A percentile compares a stretch with the other conserved stretches of the same genome.
Conservation (phyloP, 2,113 vertebrate genomes). For the Donacobius atricapilla region DNA sequence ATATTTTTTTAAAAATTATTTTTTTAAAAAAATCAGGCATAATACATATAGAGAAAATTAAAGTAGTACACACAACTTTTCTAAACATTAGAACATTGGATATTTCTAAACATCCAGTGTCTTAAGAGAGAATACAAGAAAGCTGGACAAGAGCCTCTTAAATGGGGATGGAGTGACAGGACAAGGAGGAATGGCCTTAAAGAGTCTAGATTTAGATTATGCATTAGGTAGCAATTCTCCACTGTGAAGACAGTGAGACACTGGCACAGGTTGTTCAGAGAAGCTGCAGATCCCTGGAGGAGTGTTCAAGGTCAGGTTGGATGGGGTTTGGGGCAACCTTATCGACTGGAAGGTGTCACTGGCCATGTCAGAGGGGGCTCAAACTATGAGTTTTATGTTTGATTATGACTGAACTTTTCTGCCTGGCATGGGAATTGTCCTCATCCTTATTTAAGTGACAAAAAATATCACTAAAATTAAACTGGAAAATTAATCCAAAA, state of each 20-base stretch:
- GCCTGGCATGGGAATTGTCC: background rate
- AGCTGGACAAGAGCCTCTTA: background rate
- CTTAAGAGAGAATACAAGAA: background rate
- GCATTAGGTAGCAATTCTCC: background rate
- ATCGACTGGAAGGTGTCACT: background rate
- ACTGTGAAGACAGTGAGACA: too few relatives aligned
- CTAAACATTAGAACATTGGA: rapidly evolving
- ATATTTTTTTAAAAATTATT: too few relatives aligned
- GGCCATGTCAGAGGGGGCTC: background rate
- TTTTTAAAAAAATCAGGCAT: background rate
- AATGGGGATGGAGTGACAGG: background rate
- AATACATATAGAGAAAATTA: background rate
- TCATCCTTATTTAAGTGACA: background rate
- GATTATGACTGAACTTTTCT: background rate
- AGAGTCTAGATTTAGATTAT: background rate
- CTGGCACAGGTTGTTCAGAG: background rate
- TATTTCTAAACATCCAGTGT: background rate
- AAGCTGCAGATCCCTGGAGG: background rate
- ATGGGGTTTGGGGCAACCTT: background rate
- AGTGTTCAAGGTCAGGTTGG: background rate
- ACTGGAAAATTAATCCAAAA: background rate
- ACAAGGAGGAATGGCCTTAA: background rate
- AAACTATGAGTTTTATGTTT: background rate
- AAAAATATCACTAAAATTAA: background rate
- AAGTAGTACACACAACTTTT: background rate